A percentile compares a stretch with the other conserved stretches of the same genome.
Conservation (phyloP, 2,113 vertebrate species). For the Aldabrachelys gigantea region DNA sequence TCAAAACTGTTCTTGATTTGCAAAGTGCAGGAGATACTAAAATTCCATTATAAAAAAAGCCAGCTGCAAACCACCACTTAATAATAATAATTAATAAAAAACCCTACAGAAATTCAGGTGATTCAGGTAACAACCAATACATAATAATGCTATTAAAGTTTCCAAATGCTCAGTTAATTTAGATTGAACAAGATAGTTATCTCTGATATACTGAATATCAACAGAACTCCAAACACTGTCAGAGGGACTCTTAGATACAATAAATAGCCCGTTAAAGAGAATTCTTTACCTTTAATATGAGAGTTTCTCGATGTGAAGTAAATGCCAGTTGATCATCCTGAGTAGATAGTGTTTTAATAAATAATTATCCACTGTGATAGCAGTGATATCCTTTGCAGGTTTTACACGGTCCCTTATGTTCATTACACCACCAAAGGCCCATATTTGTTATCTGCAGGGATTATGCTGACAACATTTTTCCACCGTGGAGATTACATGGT, state of each 20-base stretch:
- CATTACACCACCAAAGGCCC: not conserved
- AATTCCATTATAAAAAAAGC: not conserved
- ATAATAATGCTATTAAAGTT: constrained; percentile 60
- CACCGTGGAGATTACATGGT: not conserved
- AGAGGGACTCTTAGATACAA: constrained; percentile 21
- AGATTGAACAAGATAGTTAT: constrained; percentile 31
- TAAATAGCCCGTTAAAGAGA: constrained; percentile 14
- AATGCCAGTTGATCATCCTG: not conserved
- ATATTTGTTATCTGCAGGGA: not conserved
- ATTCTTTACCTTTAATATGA: not conserved
- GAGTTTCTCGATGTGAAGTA: not conserved
- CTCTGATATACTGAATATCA: constrained; percentile 40
- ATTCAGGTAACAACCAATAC: constrained; percentile 60
- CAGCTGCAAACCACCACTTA: constrained; percentile 29
- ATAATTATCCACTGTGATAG: not conserved
- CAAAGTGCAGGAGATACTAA: not conserved
- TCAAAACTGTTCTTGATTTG: not conserved
- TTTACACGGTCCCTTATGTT: not conserved
- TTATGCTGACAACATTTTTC: not conserved
- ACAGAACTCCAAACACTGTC: constrained; percentile 5
- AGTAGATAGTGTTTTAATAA: not conserved
- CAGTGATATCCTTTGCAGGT: not conserved
- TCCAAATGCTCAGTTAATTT: constrained; percentile 48
- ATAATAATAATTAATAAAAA: not conserved
- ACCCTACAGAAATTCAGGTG: constrained; percentile 13